Evolutionary conservation across 2,113 vertebrate genomes (phyloP).

Genomic region (Otis tarda): DNA sequence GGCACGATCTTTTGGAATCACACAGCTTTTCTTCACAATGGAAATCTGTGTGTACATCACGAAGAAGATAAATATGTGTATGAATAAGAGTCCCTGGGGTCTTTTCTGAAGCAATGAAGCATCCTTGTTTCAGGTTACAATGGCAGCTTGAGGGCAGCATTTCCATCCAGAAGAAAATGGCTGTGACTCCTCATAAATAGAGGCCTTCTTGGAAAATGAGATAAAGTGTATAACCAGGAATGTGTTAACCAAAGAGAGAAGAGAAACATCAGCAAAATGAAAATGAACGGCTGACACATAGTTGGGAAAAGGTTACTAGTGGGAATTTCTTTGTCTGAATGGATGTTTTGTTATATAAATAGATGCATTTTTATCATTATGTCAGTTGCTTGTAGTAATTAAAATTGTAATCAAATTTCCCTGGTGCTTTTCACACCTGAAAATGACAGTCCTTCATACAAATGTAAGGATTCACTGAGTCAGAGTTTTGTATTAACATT

Average conservation of each 20-base stretch:
- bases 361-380: neutral
- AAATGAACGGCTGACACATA: neutral
- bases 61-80: conserved; percentile 71
- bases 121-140: conserved; percentile 60
- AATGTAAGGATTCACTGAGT: neutral
- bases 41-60: conserved; percentile 33
- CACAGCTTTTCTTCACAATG: conserved; percentile 25
- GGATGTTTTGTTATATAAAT: conserved; percentile 22
- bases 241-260: conserved; percentile 43
- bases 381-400: conserved; percentile 13
- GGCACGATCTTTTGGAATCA: conserved; percentile 6
- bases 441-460: neutral
- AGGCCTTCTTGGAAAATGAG: conserved; percentile 63
- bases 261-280: conserved; percentile 27
- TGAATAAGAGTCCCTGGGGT: conserved; percentile 41
- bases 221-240: conserved; percentile 48
- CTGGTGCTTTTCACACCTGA: neutral
- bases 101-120: conserved; percentile 61
- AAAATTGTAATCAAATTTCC: conserved; percentile 11
- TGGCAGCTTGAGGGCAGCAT: conserved; percentile 70
- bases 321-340: conserved; percentile 44
- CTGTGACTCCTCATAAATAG: conserved; percentile 68
- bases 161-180: conserved; percentile 72
- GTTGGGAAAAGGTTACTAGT: neutral
- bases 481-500: conserved; percentile 6